Evolutionary conservation across 92 coral and sea anemone genomes (phyloP), one percentile per base, ranked within the genome.

Genomic region (Anthopleura xanthogrammica): DNA sequence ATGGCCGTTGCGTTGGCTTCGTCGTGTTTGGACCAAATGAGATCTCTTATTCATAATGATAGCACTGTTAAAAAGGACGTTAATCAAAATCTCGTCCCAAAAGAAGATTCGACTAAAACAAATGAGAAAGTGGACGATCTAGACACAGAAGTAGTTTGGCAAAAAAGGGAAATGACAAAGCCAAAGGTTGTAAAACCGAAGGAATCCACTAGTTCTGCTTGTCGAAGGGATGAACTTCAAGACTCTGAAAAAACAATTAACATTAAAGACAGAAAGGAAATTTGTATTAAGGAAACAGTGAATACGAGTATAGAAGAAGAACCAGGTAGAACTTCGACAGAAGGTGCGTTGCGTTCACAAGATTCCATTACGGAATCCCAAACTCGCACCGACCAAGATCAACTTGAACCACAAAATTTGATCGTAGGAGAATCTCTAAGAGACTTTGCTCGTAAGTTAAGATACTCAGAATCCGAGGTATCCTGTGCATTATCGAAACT

Each of bases 371-470:
- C 80, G 68, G 86, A 73, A 52, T 52, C 64, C 52, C 77, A 68
- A 82, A 75, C 66, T 11, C 43, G 56, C 77, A 54, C 17, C 9
- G 52, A 7, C 3, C 81, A 60, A 40, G 75, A 72, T 16, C 79
- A 23, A 72, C 86, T 71, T 6, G 80, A 41, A 19, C 12, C 40
- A 50, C 14, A 41, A 36, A 82, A 48, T 22, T 24, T 86, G n/a
- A 52, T 72, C 13, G 79, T 54, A n/a, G 90, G 78, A 5, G 93
- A 87, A 57, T 82, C 89, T 1, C 79, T 89, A 56, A 85, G 95
- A 74, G 97, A 94, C 76, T 97, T 92, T 52, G 99, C 99, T 5
- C 80, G 89, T 12, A 97, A 97, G 64, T 86, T 97, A 6, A 90
- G 99, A 0, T 97, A 97, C 79, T 84, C 89, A 42, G 95, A 94